Evolutionary conservation across 2,797 vertebrate genomes (phyloP), one percentile per base, ranked within the genome.

Genomic region (Notolabrus celidotus): DNA sequence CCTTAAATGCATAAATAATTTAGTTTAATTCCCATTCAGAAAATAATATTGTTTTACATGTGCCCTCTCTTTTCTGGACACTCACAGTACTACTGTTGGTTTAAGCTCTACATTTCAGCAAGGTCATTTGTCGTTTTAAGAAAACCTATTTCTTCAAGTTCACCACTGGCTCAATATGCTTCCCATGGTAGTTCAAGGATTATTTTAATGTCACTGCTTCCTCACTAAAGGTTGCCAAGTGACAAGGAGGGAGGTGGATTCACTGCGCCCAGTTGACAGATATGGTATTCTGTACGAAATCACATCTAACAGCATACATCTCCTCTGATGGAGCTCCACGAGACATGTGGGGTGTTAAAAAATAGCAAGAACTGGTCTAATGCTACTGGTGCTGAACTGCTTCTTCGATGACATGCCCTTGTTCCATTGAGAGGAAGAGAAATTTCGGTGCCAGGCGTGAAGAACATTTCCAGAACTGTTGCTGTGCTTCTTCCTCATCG

Each of bases 391-490:
- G 36, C 45, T 56, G 31, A 47, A 33, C 58, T 49, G 47, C 56
- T 41, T 52, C 63, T 77, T 54, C 45, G 38, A 73, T 66, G 74
- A 88, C 67, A 53, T 3, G 12, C 19, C 52, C 20, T 10, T 70
- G 29, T 67, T 77, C 43, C 68, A 67, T 17, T 56, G 59, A 68
- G 61, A 79, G 51, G 41, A 71, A 10, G 39, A 38, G 19, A 34
- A 23, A 16, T 39, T 39, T 47, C 15, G 7, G 39, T 75, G 29
- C 17, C 53, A 80, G 27, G 45, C 25, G 4, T 36, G 15, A 3
- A 49, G 46, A 85, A 66, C 54, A 81, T 82, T 83, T 70, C 54
- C 64, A 79, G 58, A 67, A 79, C 71, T 71, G 61, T 57, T 25
- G 42, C 67, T 64, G 61, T 25, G 62, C n/a, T 74, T 76, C 53